These are phyloP conservation scores for Archips crataeganus DNA, from an alignment of 2,888 invertebrate genomes.

Conservation along the genomic window DNA sequence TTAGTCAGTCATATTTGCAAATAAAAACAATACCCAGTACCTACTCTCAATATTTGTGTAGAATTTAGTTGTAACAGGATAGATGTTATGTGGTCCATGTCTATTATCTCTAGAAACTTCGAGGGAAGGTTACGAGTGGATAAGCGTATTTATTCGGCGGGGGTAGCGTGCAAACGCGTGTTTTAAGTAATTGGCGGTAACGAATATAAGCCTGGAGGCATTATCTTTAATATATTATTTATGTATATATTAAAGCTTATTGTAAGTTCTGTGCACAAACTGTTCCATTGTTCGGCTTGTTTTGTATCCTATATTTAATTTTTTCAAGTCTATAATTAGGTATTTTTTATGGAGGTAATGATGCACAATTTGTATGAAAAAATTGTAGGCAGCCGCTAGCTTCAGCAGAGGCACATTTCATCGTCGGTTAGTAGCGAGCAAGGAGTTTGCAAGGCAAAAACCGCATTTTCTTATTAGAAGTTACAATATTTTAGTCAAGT, in stretches of 20 bases:
- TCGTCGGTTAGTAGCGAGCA: not conserved
- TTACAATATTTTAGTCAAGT: no score
- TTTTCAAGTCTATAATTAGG: conserved; percentile 15
- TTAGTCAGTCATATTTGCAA: not conserved
- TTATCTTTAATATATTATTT: conserved; percentile 31
- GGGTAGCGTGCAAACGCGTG: not conserved
- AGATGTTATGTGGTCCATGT: not conserved
- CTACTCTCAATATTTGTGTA: not conserved
- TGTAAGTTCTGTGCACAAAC: conserved; percentile 39
- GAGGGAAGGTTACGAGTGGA: conserved; percentile 8
- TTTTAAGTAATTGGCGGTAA: not conserved
- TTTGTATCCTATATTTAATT: conserved; percentile 39
- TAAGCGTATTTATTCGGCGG: not conserved
- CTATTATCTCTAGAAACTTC: conserved; percentile 1
- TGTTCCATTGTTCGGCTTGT: conserved; percentile 29
- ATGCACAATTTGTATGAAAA: conserved; percentile 28
- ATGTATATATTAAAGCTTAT: conserved; percentile 19
- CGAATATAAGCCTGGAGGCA: conserved; percentile 40
- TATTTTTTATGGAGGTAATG: conserved; percentile 19
- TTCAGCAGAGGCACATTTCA: not conserved
- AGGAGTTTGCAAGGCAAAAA: not conserved
- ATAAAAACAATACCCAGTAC: not conserved
- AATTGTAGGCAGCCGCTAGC: not conserved
- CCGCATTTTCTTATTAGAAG: no score
- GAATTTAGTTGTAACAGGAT: not conserved